phyloP scores from a whole-genome alignment of 2,797 vertebrate genomes.

The Xenentodon cancila region DNA sequence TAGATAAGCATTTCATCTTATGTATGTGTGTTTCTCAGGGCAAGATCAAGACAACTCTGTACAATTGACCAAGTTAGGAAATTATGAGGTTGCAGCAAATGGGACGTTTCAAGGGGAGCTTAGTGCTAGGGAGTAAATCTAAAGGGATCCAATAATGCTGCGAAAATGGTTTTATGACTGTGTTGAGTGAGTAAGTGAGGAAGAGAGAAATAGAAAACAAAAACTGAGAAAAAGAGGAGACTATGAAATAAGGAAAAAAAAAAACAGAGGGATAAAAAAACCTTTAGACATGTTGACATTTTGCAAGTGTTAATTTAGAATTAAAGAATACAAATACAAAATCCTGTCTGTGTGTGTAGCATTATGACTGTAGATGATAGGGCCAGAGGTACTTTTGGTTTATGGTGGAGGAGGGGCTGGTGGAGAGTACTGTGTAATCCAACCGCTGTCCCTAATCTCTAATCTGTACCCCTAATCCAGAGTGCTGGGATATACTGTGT shows the following conservation, averaged over 20 bases:
- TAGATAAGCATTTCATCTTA: conserved; percentile 22
- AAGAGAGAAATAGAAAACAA: neutral
- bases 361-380: conserved; percentile 47
- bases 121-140: conserved; percentile 20
- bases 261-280: conserved; percentile 24
- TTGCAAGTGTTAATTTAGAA: conserved; percentile 48
- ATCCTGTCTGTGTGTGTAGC: conserved; percentile 22
- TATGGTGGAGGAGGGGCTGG: conserved; percentile 59
- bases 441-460: conserved; percentile 79
- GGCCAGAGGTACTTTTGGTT: conserved; percentile 57
- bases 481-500: conserved; percentile 50
- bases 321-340: conserved; percentile 47
- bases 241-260: too few species aligned
- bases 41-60: conserved; percentile 16
- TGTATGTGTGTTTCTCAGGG: conserved; percentile 6
- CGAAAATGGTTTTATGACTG: conserved; percentile 17
- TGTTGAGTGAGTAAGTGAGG: neutral
- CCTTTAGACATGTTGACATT: conserved; percentile 26
- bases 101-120: conserved; percentile 19
- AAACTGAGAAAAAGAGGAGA: neutral
- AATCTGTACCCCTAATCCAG: conserved; percentile 83
- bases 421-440: conserved; percentile 76
- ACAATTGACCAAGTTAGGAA: conserved; percentile 30
- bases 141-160: conserved; percentile 12
- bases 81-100: conserved; percentile 26